Conservation (phyloP, 2,797 vertebrate genomes). For the Anniella stebbinsi region DNA sequence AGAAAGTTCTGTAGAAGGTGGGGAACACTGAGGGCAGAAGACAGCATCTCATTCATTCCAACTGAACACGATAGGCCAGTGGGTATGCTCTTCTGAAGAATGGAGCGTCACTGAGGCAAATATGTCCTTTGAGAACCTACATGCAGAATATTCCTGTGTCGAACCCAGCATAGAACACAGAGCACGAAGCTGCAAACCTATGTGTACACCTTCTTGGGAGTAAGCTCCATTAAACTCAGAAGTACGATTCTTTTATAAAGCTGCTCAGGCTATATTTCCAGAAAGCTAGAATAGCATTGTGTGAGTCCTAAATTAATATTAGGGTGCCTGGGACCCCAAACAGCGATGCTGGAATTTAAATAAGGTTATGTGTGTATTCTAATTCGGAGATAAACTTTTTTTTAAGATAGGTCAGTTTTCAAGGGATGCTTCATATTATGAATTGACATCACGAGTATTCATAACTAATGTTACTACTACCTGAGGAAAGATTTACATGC, state of each 20-base stretch:
- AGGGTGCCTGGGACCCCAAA: neutral
- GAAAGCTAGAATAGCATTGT: too few relatives aligned
- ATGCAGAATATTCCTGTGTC: neutral
- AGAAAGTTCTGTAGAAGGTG: neutral
- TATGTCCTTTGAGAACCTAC: constrained; percentile 1
- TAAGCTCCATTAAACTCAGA: neutral
- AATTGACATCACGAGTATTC: neutral
- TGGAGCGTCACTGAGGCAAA: neutral
- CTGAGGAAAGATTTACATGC: neutral
- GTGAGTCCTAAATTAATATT: neutral
- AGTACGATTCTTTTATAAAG: neutral
- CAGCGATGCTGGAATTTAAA: too few relatives aligned
- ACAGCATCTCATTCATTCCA: neutral
- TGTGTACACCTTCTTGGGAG: neutral
- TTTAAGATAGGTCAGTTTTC: neutral
- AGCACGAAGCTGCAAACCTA: neutral
- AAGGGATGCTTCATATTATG: neutral
- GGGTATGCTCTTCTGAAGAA: neutral
- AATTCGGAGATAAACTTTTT: neutral
- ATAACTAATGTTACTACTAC: neutral
- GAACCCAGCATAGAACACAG: neutral
- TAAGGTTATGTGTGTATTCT: neutral
- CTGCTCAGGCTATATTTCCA: neutral
- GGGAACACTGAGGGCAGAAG: neutral
- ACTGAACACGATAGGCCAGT: neutral